Conservation (phyloP, 2,113 vertebrate genomes). For the Gila orcuttii region DNA sequence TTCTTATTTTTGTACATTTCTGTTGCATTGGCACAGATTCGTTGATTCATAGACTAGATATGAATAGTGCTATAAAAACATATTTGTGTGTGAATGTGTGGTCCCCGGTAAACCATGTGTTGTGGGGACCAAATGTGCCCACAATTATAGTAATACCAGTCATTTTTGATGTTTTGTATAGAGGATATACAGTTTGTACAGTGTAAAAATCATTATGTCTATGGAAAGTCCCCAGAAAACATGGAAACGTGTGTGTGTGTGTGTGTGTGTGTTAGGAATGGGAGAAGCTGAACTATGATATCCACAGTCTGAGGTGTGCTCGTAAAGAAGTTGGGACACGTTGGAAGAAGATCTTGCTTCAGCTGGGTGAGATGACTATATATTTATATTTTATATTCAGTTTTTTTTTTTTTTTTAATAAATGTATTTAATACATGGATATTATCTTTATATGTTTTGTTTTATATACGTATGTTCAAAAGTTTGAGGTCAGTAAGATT, state of each 20-base stretch:
- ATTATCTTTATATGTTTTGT: not conserved
- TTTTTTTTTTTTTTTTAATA: not conserved
- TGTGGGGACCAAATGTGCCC: no score
- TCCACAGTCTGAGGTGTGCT: constrained; percentile 81
- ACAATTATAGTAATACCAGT: no score
- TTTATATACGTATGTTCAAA: not conserved
- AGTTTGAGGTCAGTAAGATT: not conserved
- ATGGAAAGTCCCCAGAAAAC: no score
- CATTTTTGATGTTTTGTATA: no score
- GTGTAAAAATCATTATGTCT: no score
- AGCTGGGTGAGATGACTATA: constrained; percentile 78
- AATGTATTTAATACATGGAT: not conserved
- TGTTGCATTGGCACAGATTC: not conserved
- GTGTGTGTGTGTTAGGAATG: constrained; percentile 78
- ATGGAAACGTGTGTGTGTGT: not conserved
- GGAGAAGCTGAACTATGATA: constrained; percentile 94
- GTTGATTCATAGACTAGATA: not conserved
- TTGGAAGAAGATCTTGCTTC: constrained; percentile 88
- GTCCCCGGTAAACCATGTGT: no score
- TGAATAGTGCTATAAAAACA: not conserved
- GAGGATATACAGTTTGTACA: no score
- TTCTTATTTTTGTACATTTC: not conserved
- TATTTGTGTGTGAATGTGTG: not conserved
- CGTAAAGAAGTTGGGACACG: constrained; percentile 82
- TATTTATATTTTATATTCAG: not conserved